Percentiles rank a stretch among this genome's conserved stretches.
Evolutionary conservation across 1,140 invertebrate genomes (phyloP).

Genomic region (Pectinophora gossypiella): DNA sequence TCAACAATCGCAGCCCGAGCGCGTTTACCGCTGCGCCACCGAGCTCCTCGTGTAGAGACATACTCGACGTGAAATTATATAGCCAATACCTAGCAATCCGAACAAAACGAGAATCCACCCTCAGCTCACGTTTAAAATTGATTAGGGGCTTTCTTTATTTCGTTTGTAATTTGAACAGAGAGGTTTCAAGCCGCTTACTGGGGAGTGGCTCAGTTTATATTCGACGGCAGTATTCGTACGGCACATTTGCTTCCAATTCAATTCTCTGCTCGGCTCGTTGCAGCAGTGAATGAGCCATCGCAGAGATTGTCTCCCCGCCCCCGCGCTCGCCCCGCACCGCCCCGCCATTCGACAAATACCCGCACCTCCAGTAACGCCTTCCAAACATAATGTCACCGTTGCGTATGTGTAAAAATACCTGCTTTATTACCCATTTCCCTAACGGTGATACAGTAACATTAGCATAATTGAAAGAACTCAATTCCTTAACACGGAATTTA

Average conservation of each 20-base stretch:
- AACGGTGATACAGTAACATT: no score
- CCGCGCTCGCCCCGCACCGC: constrained; percentile 15
- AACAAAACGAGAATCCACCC: background rate
- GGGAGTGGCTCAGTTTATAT: constrained; percentile 58
- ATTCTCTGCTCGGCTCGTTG: constrained; percentile 63
- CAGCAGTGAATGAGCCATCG: constrained; percentile 65
- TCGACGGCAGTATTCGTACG: constrained; percentile 57
- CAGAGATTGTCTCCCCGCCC: constrained; percentile 48
- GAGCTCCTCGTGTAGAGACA: no score
- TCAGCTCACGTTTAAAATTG: constrained; percentile 19
- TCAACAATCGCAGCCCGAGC: no score
- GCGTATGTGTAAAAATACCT: no score
- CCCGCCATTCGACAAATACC: constrained; percentile 20
- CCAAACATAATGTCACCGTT: no score
- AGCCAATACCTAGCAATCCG: no score
- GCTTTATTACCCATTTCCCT: no score
- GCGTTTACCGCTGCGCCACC: no score
- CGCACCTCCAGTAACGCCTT: no score
- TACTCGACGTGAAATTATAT: no score
- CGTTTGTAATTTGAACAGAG: constrained; percentile 38
- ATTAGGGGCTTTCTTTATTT: constrained; percentile 33
- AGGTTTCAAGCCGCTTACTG: constrained; percentile 37
- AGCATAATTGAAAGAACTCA: no score
- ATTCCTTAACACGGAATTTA: no score
- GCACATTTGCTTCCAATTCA: constrained; percentile 70